Conservation (phyloP, 2,888 invertebrate genomes). For the Dendrolimus houi region DNA sequence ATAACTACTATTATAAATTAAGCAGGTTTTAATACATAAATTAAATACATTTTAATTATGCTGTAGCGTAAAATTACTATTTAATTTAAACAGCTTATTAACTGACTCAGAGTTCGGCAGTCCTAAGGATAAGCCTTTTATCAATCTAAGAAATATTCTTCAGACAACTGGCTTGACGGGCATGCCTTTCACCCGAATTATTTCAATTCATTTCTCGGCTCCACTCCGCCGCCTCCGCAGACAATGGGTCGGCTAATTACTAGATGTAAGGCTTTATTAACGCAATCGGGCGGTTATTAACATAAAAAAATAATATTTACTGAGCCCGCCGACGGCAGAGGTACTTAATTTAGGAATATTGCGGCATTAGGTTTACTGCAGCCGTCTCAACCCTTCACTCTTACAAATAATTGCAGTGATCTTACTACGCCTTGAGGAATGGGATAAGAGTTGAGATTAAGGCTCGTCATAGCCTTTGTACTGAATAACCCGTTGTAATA, state of each 20-base stretch:
- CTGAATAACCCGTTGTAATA: slow-evolving; percentile 53
- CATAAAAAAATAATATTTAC: slow-evolving; percentile 77
- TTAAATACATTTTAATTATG: too few species aligned
- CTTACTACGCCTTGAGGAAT: slow-evolving; percentile 54
- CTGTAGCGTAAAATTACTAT: too few species aligned
- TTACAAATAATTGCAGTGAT: slow-evolving; percentile 70
- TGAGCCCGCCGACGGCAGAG: slow-evolving; percentile 40
- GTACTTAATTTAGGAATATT: slow-evolving; percentile 73
- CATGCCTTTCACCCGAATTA: slow-evolving; percentile 38
- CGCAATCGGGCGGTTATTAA: slow-evolving; percentile 71
- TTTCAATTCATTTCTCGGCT: slow-evolving; percentile 47
- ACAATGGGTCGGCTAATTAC: slow-evolving; percentile 66
- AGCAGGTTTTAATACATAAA: too few species aligned
- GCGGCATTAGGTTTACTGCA: slow-evolving; percentile 61
- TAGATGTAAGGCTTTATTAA: slow-evolving; percentile 74
- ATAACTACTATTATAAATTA: too few species aligned
- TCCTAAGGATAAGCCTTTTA: neutral
- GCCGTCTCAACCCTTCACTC: slow-evolving; percentile 59
- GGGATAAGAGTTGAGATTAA: slow-evolving; percentile 65
- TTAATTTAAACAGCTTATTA: too few species aligned
- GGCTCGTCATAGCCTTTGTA: slow-evolving; percentile 57
- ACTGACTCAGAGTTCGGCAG: too few species aligned
- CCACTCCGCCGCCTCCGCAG: slow-evolving; percentile 50
- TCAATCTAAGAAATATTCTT: slow-evolving; percentile 4
- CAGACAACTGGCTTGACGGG: slow-evolving; percentile 20